These are phyloP conservation scores for Invenusta paracnida DNA, from an alignment of 2,888 invertebrate genomes.

Conservation along the genomic window DNA sequence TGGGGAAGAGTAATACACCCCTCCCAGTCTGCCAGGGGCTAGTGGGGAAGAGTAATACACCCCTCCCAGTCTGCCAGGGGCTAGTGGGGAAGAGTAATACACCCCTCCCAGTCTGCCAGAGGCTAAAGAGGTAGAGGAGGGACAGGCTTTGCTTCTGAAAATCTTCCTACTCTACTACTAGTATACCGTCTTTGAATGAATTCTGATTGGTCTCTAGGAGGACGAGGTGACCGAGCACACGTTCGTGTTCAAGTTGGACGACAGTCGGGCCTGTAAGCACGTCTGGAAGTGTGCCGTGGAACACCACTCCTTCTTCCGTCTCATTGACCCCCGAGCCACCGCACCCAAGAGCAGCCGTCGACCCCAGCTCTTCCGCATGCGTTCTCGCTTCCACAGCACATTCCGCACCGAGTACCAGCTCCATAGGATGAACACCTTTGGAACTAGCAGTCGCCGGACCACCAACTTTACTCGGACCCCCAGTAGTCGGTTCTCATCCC, in stretches of 20 bases:
- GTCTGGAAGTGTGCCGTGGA: constrained; percentile 99
- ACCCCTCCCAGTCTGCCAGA: too few relatives aligned
- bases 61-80: too few relatives aligned
- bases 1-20: too few relatives aligned
- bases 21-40: too few relatives aligned
- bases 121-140: too few relatives aligned
- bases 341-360: background rate
- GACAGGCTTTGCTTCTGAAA: too few relatives aligned
- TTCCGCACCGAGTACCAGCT: constrained; percentile 39
- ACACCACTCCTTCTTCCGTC: constrained; percentile 95
- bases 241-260: constrained; percentile 78
- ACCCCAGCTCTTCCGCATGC: constrained; percentile 36
- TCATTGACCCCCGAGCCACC: constrained; percentile 61
- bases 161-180: too few relatives aligned
- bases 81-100: too few relatives aligned
- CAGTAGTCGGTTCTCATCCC: background rate
- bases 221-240: constrained; percentile 95
- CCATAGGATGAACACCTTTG: constrained; percentile 21
- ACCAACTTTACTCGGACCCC: constrained; percentile 35
- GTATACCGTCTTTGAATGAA: background rate
- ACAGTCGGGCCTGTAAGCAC: constrained; percentile 97
- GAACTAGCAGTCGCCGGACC: constrained; percentile 36
- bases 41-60: too few relatives aligned
- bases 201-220: constrained; percentile 48
- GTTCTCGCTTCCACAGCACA: constrained; percentile 38